These are phyloP conservation scores for Jordanella pulchra DNA, from an alignment of 2,797 vertebrate genomes.

Conservation along the genomic window DNA sequence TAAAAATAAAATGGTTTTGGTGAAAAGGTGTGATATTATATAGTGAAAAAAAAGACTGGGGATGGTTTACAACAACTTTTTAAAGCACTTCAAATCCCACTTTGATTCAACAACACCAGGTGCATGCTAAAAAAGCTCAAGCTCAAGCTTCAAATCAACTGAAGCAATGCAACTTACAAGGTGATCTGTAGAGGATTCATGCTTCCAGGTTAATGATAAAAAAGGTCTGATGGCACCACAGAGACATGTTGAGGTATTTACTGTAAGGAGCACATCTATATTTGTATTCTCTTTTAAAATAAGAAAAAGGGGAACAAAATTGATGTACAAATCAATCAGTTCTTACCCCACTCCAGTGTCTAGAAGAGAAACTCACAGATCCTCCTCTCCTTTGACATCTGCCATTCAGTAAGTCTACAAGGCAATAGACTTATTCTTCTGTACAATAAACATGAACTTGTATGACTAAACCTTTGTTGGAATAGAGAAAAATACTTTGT, in stretches of 20 bases:
- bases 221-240: neutral
- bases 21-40: neutral
- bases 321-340: neutral
- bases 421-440: too few relatives aligned
- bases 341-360: too few relatives aligned
- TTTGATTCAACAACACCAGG: neutral
- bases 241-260: neutral
- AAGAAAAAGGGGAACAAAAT: neutral
- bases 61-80: neutral
- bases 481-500: neutral
- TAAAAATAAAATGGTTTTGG: neutral
- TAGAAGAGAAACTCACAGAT: neutral
- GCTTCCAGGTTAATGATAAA: neutral
- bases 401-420: neutral
- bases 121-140: neutral
- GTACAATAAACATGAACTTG: neutral
- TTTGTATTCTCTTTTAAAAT: neutral
- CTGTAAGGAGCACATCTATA: neutral
- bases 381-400: neutral
- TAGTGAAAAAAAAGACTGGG: neutral
- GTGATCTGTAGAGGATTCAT: neutral
- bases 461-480: neutral
- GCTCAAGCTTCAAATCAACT: neutral
- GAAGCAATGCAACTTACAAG: neutral
- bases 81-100: neutral